These are phyloP conservation scores for Pygocentrus nattereri DNA, from an alignment of 2,797 vertebrate genomes.

Conservation along the genomic window DNA sequence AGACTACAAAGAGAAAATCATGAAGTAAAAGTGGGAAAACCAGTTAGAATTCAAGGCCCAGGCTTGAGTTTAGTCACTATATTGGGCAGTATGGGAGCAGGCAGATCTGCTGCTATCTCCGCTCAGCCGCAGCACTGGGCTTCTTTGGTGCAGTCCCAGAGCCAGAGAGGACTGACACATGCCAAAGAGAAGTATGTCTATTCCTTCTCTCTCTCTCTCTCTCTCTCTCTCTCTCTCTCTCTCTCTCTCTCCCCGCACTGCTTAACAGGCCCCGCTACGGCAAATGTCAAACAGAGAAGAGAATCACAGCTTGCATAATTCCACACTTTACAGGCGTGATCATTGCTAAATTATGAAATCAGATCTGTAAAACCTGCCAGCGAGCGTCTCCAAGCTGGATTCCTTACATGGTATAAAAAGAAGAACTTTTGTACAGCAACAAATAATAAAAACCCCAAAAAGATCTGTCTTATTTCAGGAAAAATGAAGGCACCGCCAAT, in stretches of 20 bases:
- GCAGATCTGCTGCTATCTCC: conserved; percentile 5
- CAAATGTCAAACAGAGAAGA: conserved; percentile 68
- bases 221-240: background rate
- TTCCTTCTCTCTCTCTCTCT: background rate
- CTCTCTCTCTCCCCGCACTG: conserved; percentile 65
- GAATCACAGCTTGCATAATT: conserved; percentile 72
- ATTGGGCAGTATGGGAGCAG: background rate
- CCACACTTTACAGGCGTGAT: conserved; percentile 66
- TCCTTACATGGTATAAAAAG: conserved; percentile 54
- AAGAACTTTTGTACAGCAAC: conserved; percentile 26
- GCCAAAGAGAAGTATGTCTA: conserved; percentile 55
- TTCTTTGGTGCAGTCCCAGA: background rate
- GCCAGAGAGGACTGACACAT: conserved; percentile 33
- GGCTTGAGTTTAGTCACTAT: background rate
- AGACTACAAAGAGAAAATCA: background rate
- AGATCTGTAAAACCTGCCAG: conserved; percentile 54
- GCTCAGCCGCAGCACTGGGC: conserved; percentile 13
- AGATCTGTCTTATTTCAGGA: conserved; percentile 63
- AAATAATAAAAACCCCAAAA: conserved; percentile 53
- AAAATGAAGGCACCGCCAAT: conserved; percentile 64
- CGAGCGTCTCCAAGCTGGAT: conserved; percentile 54
- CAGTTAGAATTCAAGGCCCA: background rate
- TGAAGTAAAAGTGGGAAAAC: background rate
- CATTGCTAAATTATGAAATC: conserved; percentile 62
- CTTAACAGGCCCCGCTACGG: conserved; percentile 68